Base-by-base conservation (phyloP, 2,888 invertebrate genomes). In the Helicoverpa assulta region DNA sequence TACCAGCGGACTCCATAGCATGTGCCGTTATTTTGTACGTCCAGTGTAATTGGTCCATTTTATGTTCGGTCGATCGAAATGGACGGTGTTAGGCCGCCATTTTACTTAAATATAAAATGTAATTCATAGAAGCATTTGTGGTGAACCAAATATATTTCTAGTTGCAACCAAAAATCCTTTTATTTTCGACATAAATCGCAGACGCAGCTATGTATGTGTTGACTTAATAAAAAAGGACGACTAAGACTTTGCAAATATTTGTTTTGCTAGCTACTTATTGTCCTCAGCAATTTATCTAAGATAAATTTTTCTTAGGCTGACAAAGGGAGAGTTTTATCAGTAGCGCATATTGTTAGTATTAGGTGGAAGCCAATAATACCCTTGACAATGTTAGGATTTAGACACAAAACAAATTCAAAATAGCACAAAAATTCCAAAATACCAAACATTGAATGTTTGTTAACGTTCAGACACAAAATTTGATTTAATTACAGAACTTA, bases 21-120 rank as follows among this genome's bases (percentile, higher is more conserved):
- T 10, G 60, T 33, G 50, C 64, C 67, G 70, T 79, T 74, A 79
- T 82, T 80, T 76, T 64, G 73, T 61, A 59, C 62, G 40, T 72
- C 70, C 67, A 70, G 57, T 81, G 80, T 85, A 86, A 88, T 86
- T 82, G 78, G 68, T 62, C 76, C 80, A 84, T 87, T 86, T 84
- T 81, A 82, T 78, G 65, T 62, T 77, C 81, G 80, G 82, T 81
- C 85, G 83, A 85, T 73, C 56, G 71, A 69, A 86, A 86, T 78
- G 82, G 81, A 73, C 74, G 73, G 64, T 73, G 76, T 79, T 73
- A 58, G 67, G 73, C 66, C 56, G 63, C 70, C 74, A 77, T 75
- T 70, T 78, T 78, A 61, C 76, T 82, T 78, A 81, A 79, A 68
- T 77, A 83, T 56, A 18, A 63, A 52, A 18, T 40, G 60, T 40